Evolutionary conservation across 2,888 invertebrate genomes (phyloP), one percentile per base, ranked within the genome.

Genomic region (Lumbricus terrestris): DNA sequence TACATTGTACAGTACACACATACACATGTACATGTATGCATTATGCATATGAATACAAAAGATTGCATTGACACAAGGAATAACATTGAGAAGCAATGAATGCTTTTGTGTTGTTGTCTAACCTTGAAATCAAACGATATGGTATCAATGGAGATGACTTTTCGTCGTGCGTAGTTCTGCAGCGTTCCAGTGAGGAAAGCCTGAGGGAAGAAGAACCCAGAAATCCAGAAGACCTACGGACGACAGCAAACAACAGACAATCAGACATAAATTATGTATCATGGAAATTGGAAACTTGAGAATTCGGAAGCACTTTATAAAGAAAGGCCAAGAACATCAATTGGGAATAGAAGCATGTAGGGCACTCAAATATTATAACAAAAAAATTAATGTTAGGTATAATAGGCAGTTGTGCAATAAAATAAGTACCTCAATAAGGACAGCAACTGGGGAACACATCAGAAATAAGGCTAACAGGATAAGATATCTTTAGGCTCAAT

Each of bases 181-280:
- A 95, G 94, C 47, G 94, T 95, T 90, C 95, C 95, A 29, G 95
- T 95, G 85, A 95, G 92, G 93, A 95, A 95, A 82, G 95, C 95
- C 94, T 95, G 95, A n/a, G 95, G 95, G 93, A 95, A 95, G 93
- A 95, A 95, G 93, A 95, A 95, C 96, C 97, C 97, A 69, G 95
- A 95, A 88, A 95, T 95, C 95, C 95, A 95, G 92, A 94, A 95
- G 0, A 95, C 94, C 94, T 94, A 92, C n/a, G n/a, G 8, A 69
- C 69, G 29, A 69, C 92, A 91, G 2, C n/a, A 69, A 69, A 69
- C 8, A 69, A 69, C 13, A 47, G 47, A 47, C 4, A 16, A n/a
- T n/a, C 4, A 23, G 4, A 23, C 13, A 42, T 42, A n/a, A n/a
- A n/a, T 38, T 13, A 18, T 47, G 23, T 5, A 4, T 4, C 5